Conservation (phyloP, 2,113 vertebrate species). For the Toxotes chatareus region DNA sequence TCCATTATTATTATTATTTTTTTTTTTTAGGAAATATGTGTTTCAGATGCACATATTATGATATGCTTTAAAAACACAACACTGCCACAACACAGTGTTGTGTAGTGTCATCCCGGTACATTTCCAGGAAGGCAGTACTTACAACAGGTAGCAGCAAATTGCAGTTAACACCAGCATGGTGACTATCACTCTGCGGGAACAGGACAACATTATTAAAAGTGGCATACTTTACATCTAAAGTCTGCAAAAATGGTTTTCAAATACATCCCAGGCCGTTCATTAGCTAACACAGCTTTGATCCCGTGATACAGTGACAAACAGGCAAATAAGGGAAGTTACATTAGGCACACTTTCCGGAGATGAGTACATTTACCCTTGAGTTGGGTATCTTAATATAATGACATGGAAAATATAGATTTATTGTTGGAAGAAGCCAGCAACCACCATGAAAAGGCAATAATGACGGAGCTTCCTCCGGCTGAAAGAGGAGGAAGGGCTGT, state of each 20-base stretch:
- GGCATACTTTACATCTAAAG: background rate
- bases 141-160: constrained; percentile 98
- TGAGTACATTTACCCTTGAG: background rate
- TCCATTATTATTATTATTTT: background rate
- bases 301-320: constrained; percentile 48
- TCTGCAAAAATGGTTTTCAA: background rate
- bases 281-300: background rate
- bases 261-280: background rate
- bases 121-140: constrained; percentile 83
- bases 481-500: background rate
- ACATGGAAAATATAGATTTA: background rate
- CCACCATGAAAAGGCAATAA: rapidly evolving
- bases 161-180: constrained; percentile 97
- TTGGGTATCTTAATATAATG: background rate
- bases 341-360: constrained; percentile 15
- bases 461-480: background rate
- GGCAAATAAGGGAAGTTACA: constrained; percentile 55
- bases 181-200: constrained; percentile 89
- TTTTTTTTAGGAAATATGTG: background rate
- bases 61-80: background rate
- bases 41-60: no score
- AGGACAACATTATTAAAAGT: constrained; percentile 16
- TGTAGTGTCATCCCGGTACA: background rate
- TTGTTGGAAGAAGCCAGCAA: background rate
- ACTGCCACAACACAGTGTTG: background rate